Conservation (phyloP, 2,888 invertebrate species). For the Amphipyra tragopoginis region DNA sequence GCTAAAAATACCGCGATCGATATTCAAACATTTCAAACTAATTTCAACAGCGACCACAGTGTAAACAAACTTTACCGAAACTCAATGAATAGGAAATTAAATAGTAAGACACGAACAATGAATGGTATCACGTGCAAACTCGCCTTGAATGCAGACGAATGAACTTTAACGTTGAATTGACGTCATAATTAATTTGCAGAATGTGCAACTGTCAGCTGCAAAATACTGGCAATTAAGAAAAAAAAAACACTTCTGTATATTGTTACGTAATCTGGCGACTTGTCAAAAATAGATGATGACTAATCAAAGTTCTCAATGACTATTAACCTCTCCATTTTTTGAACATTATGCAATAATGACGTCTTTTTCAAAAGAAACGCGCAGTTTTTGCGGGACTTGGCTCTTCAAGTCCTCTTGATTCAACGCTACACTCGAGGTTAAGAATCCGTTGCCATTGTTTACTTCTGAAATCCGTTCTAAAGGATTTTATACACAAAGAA, state of each 20-base stretch:
- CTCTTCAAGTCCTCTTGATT: slow-evolving; percentile 3
- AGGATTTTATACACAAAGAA: slow-evolving; percentile 11
- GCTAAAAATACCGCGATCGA: slow-evolving; percentile 11
- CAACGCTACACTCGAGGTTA: neutral
- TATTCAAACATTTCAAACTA: slow-evolving; percentile 12
- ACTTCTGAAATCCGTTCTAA: slow-evolving; percentile 17
- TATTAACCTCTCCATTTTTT: neutral
- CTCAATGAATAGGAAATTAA: slow-evolving; percentile 17
- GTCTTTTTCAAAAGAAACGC: slow-evolving; percentile 1
- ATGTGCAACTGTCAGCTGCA: slow-evolving; percentile 1
- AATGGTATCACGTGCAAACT: slow-evolving; percentile 29
- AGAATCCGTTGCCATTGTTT: slow-evolving; percentile 22
- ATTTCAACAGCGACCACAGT: slow-evolving; percentile 21
- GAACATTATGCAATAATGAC: neutral
- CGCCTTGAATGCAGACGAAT: slow-evolving; percentile 28
- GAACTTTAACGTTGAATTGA: slow-evolving; percentile 10
- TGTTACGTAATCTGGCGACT: neutral
- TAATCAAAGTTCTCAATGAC: neutral
- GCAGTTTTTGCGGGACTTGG: slow-evolving; percentile 1
- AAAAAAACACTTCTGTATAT: neutral
- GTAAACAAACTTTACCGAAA: slow-evolving; percentile 16
- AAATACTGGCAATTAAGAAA: slow-evolving; percentile 7
- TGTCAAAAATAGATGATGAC: neutral
- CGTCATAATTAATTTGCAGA: slow-evolving; percentile 19
- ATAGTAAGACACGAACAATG: slow-evolving; percentile 24